These are phyloP conservation scores for Serilophus lunatus DNA, from an alignment of 2,113 vertebrate species.

Conservation along the genomic window DNA sequence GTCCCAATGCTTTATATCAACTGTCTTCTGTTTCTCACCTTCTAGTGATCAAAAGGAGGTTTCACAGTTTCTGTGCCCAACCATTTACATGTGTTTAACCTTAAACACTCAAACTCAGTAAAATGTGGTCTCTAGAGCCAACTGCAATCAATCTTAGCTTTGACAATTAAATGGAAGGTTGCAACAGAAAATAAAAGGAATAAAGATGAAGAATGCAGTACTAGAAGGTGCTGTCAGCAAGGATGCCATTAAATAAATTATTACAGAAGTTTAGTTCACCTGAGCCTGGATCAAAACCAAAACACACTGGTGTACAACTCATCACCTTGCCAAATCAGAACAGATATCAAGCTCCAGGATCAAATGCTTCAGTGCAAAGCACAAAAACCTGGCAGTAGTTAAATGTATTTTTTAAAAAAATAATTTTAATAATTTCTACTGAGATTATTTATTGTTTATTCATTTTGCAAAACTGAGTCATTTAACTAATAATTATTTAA, in stretches of 20 bases:
- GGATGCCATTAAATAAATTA: neutral
- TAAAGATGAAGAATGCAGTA: neutral
- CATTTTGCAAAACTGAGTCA: neutral
- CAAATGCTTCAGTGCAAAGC: neutral
- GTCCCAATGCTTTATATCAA: neutral
- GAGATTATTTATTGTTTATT: neutral
- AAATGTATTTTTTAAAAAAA: neutral
- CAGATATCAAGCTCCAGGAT: neutral
- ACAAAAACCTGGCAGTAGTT: neutral
- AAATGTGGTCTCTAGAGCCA: neutral
- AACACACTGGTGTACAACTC: neutral
- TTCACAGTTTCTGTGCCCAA: neutral
- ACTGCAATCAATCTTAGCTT: neutral
- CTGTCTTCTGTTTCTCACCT: neutral
- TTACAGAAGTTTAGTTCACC: neutral
- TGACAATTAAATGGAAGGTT: neutral
- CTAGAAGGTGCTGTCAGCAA: neutral
- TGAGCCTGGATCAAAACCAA: neutral
- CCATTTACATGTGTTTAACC: neutral
- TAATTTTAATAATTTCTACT: neutral
- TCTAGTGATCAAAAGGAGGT: neutral
- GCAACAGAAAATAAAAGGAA: neutral
- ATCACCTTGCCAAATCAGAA: neutral
- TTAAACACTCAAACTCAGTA: neutral
- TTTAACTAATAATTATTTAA: neutral